phyloP scores from a whole-genome alignment of 2,888 invertebrate species.

The Clistopyga incitator region DNA sequence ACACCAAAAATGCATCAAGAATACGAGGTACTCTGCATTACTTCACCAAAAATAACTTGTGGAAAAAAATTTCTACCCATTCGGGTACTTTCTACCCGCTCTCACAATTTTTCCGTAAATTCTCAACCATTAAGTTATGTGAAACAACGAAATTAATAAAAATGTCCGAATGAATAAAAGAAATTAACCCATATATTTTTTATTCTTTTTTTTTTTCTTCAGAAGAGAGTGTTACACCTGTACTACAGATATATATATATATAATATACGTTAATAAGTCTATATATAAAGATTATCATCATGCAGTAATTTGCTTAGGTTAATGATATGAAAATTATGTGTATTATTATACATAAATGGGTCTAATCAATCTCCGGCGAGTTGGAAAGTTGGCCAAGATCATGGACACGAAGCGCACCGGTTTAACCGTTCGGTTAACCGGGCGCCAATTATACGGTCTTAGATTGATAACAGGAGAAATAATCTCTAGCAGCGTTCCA shows the following conservation, averaged over 20 bases:
- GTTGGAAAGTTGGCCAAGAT: constrained; percentile 61
- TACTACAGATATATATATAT: too few relatives aligned
- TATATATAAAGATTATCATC: background rate
- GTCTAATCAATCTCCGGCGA: constrained; percentile 38
- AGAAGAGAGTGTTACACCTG: background rate
- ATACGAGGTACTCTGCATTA: too few relatives aligned
- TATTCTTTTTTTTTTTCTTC: too few relatives aligned
- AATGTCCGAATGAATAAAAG: too few relatives aligned
- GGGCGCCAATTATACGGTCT: constrained; percentile 51
- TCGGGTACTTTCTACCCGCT: too few relatives aligned
- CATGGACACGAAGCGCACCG: constrained; percentile 38
- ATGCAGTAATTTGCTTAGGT: constrained; percentile 13
- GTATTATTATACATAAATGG: constrained; percentile 24
- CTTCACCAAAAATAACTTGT: too few relatives aligned
- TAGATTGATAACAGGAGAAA: constrained; percentile 53
- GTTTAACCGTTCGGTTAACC: constrained; percentile 42
- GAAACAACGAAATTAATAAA: too few relatives aligned
- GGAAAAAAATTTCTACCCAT: too few relatives aligned
- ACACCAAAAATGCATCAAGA: too few relatives aligned
- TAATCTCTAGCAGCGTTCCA: background rate
- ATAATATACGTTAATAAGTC: background rate
- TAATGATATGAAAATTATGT: constrained; percentile 38
- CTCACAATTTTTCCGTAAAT: too few relatives aligned
- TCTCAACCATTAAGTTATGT: too few relatives aligned
- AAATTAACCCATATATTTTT: too few relatives aligned